Evolutionary conservation across 2,888 invertebrate species (phyloP), one percentile per base, ranked within the genome.

Genomic region (Agrotis segetum): DNA sequence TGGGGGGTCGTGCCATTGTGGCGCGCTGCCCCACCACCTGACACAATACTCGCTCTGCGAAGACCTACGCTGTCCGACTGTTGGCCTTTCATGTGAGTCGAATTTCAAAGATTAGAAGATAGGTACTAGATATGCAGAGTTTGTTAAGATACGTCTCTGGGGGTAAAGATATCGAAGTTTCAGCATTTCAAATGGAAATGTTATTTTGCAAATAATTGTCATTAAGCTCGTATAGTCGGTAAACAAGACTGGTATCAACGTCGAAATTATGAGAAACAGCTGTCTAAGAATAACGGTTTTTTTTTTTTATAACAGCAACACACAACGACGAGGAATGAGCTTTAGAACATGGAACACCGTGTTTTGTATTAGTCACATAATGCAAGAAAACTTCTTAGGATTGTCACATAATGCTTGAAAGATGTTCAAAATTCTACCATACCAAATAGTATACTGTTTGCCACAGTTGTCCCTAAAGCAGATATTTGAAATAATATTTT

Each of bases 1-100:
- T 95, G 93, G 94, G 95, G 95, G 24, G 84, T 95, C 13, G 87
- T 96, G 62, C 95, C 95, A 5, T 82, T 96, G 74, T 94, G 95
- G 94, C 88, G 92, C 29, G 89, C 91, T 24, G 84, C 93, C 34
- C 92, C 93, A 46, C 89, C 96, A 64, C 92, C 96, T 53, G 87
- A 93, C 88, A 92, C 91, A 14, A 87, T 96, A 68, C 88, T 96
- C 59, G 84, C 95, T 69, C 79, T 92, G 84, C 88, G 94, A 85
- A 88, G 88, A 82, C 92, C 95, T 49, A 89, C 90, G 69, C 93
- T 93, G 34, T 91, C 94, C 0, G 95, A 96, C 81, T 96, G 96
- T 84, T 96, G 96, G 96, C 93, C 96, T 68, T 94, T 95, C 81
- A 91, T 91, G 96, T 95, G 81, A 86, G 83, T 75, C 55, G 61